phyloP scores from a whole-genome alignment of 2,888 invertebrate genomes.

The Cheilosia vernalis region DNA sequence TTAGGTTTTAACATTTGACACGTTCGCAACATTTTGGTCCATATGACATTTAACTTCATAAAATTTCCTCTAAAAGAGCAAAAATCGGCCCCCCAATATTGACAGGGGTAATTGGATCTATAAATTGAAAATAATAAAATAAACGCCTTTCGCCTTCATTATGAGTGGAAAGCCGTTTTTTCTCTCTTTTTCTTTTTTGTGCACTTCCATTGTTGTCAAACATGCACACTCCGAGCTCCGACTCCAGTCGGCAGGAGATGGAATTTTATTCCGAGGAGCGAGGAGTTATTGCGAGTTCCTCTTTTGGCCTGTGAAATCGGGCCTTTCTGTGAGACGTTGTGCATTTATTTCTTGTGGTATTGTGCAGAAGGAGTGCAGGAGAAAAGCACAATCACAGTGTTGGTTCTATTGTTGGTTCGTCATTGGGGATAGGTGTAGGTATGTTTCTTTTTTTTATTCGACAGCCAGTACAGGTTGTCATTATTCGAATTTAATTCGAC shows the following conservation, averaged over 20 bases:
- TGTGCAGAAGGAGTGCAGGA: slow-evolving; percentile 38
- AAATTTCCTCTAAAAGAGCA: slow-evolving; percentile 18
- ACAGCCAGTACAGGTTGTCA: slow-evolving; percentile 45
- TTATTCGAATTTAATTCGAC: slow-evolving; percentile 63
- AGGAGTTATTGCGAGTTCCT: slow-evolving; percentile 52
- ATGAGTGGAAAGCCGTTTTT: slow-evolving; percentile 7
- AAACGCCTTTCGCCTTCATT: slow-evolving; percentile 51
- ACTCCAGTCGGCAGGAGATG: slow-evolving; percentile 50
- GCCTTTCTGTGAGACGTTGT: not conserved
- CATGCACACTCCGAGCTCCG: slow-evolving; percentile 36
- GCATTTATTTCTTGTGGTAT: slow-evolving; percentile 1
- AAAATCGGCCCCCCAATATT: not conserved
- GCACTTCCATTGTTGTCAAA: slow-evolving; percentile 62
- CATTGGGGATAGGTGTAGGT: slow-evolving; percentile 31
- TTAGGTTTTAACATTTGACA: slow-evolving; percentile 45
- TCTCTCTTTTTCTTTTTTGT: slow-evolving; percentile 22
- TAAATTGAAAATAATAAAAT: slow-evolving; percentile 46
- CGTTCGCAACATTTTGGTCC: slow-evolving; percentile 23
- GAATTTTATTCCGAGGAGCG: slow-evolving; percentile 40
- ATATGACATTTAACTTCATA: not conserved
- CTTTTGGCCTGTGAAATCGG: slow-evolving; percentile 15
- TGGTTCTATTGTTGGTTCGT: slow-evolving; percentile 66
- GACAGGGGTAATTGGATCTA: slow-evolving; percentile 51
- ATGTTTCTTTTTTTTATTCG: slow-evolving; percentile 29
- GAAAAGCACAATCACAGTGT: slow-evolving; percentile 63